These are phyloP conservation scores for Magallana nippona DNA, from an alignment of 2,888 invertebrate genomes.

Conservation along the genomic window DNA sequence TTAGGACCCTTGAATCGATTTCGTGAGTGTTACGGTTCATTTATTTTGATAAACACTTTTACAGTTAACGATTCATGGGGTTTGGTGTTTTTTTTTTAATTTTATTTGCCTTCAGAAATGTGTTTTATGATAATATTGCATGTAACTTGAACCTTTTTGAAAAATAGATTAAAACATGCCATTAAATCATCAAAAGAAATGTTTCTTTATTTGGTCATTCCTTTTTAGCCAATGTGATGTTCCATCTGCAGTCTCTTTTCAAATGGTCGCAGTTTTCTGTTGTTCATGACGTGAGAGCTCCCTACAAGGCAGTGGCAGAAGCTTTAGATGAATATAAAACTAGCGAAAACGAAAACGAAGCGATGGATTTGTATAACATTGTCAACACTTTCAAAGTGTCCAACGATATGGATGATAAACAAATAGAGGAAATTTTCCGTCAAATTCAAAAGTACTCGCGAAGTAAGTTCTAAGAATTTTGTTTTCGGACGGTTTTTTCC, in stretches of 20 bases:
- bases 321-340: slow-evolving; percentile 62
- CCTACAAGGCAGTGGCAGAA: slow-evolving; percentile 67
- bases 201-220: not conserved
- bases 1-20: slow-evolving; percentile 59
- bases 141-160: not conserved
- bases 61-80: not conserved
- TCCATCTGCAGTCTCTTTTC: slow-evolving; percentile 65
- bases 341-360: not conserved
- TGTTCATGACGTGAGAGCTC: slow-evolving; percentile 66
- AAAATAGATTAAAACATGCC: not conserved
- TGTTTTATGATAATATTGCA: not conserved
- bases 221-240: slow-evolving; percentile 63
- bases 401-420: slow-evolving; percentile 56
- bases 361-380: slow-evolving; percentile 57
- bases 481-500: not conserved
- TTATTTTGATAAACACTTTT: not conserved
- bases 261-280: slow-evolving; percentile 69
- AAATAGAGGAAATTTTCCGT: slow-evolving; percentile 63
- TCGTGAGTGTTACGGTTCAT: slow-evolving; percentile 34
- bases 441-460: slow-evolving; percentile 72
- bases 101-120: no score
- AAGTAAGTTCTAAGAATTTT: slow-evolving; percentile 56
- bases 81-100: not conserved
- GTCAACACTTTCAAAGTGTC: slow-evolving; percentile 66
- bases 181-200: not conserved